Percentiles rank a stretch among this genome's conserved stretches.
Evolutionary conservation across 2,888 invertebrate genomes (phyloP).

Genomic region (Andrena hattorfiana): DNA sequence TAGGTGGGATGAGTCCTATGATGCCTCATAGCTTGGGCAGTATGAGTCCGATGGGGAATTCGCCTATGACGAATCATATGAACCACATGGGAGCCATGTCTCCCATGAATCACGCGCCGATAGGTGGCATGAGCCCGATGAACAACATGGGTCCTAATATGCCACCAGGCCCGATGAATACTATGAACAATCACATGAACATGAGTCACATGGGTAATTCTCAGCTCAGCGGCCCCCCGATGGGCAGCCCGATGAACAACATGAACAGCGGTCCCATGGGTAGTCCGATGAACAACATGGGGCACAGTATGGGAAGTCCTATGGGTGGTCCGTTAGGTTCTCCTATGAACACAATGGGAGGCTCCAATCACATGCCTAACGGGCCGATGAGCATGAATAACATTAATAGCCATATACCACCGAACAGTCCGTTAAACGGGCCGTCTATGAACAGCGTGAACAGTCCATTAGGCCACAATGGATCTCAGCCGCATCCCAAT

Average conservation of each 20-base stretch:
- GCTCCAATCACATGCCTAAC: constrained; percentile 82
- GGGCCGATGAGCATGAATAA: constrained; percentile 83
- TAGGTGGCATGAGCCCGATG: constrained; percentile 89
- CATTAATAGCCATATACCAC: constrained; percentile 83
- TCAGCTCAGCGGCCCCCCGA: constrained; percentile 86
- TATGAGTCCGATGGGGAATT: constrained; percentile 83
- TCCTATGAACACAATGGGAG: constrained; percentile 90
- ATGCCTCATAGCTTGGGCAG: constrained; percentile 84
- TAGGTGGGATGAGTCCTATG: constrained; percentile 85
- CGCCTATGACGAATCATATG: constrained; percentile 86
- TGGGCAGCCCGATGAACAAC: constrained; percentile 88
- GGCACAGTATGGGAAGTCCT: constrained; percentile 90
- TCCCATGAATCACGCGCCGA: constrained; percentile 88
- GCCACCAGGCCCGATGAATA: constrained; percentile 88
- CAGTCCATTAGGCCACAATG: constrained; percentile 82
- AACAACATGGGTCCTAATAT: constrained; percentile 91
- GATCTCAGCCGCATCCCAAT: constrained; percentile 82
- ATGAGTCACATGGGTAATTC: constrained; percentile 85
- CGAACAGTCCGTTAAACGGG: constrained; percentile 82
- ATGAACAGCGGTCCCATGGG: constrained; percentile 87
- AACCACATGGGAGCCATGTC: constrained; percentile 88
- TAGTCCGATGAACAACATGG: constrained; percentile 88
- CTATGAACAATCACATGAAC: constrained; percentile 86
- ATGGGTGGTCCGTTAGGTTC: constrained; percentile 87
- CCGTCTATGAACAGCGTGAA: constrained; percentile 83